A percentile compares a stretch with the other conserved stretches of the same genome.
Conservation (phyloP, 2,113 vertebrate species). For the Bungarus multicinctus region DNA sequence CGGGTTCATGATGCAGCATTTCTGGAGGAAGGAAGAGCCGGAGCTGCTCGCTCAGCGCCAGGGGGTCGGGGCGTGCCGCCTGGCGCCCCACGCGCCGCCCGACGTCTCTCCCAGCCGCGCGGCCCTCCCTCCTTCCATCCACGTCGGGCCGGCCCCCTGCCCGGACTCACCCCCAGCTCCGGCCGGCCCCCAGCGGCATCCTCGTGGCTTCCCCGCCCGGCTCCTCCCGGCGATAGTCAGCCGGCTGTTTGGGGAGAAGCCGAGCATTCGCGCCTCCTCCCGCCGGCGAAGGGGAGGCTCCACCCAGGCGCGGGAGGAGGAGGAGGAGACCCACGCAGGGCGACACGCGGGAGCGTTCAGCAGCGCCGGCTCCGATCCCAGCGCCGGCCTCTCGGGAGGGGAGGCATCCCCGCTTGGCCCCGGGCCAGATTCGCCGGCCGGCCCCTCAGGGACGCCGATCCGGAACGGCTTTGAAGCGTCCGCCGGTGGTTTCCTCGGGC, state of each 20-base stretch:
- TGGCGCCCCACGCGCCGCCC: neutral
- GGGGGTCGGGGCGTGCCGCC: neutral
- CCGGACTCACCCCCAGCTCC: slow-evolving; percentile 1
- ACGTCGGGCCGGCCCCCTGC: neutral
- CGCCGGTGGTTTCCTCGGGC: neutral
- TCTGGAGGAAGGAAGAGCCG: slow-evolving; percentile 29
- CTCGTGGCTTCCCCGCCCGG: neutral
- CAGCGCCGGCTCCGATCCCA: neutral
- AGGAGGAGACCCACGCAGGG: neutral
- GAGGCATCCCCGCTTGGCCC: neutral
- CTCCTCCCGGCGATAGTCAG: neutral
- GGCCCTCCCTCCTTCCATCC: neutral
- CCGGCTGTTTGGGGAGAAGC: neutral
- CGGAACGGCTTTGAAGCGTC: neutral
- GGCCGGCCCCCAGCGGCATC: neutral
- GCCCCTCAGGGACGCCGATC: neutral
- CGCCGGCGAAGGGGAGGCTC: neutral
- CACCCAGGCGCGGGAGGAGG: neutral
- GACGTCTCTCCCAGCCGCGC: neutral
- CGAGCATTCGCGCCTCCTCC: neutral
- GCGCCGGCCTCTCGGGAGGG: neutral
- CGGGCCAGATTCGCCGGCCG: neutral
- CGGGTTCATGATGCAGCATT: slow-evolving; percentile 59
- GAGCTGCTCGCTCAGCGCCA: slow-evolving; percentile 5
- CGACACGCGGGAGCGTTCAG: neutral